Evolutionary conservation across 2,888 invertebrate species (phyloP).

Genomic region (Drosophila phalerata): DNA sequence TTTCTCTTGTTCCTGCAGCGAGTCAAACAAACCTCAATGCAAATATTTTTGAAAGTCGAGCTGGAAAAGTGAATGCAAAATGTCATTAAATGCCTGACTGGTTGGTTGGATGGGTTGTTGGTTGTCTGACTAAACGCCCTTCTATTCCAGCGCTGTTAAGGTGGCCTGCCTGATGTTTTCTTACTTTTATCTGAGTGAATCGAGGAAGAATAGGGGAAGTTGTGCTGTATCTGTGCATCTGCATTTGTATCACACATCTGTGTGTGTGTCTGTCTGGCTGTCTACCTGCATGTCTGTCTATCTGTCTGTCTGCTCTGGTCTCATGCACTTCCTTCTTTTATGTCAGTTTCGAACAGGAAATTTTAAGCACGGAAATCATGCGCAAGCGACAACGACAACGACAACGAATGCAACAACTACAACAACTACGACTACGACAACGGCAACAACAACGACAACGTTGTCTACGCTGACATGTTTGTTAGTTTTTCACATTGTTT

Average conservation of each 20-base stretch:
- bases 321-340: conserved; percentile 54
- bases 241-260: conserved; percentile 35
- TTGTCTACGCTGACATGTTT: conserved; percentile 47
- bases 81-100: conserved; percentile 56
- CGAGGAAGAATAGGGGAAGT: not conserved
- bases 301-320: conserved; percentile 42
- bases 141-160: conserved; percentile 1
- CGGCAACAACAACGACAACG: conserved; percentile 24
- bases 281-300: conserved; percentile 28
- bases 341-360: conserved; percentile 75
- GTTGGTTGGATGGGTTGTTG: conserved; percentile 18
- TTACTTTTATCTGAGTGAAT: conserved; percentile 8
- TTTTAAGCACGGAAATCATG: conserved; percentile 75
- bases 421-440: conserved; percentile 4
- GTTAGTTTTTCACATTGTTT: conserved; percentile 46
- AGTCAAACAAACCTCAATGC: conserved; percentile 32
- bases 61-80: conserved; percentile 43
- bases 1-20: conserved; percentile 30
- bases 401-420: conserved; percentile 28
- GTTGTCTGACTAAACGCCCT: conserved; percentile 11
- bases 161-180: conserved; percentile 18
- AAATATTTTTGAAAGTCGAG: conserved; percentile 48
- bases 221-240: conserved; percentile 39
- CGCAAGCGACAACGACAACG: conserved; percentile 59
- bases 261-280: conserved; percentile 13